phyloP scores from a whole-genome alignment of 2,113 vertebrate species.

The Oncorhynchus kisutch region DNA sequence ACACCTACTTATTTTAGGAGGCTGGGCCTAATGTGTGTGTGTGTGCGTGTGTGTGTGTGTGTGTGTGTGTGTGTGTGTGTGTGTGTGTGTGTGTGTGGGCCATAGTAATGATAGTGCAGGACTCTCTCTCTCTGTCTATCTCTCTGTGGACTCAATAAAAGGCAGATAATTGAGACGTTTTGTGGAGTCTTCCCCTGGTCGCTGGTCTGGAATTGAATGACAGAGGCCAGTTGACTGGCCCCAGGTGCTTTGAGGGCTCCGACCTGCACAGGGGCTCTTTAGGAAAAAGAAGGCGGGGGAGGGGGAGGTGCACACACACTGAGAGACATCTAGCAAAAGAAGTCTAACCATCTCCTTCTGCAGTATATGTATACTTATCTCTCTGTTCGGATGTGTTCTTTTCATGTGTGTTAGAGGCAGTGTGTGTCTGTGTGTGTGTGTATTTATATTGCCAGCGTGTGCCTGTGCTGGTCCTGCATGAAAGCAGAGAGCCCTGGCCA shows the following conservation, averaged over 20 bases:
- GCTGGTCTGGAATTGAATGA: conserved; percentile 5
- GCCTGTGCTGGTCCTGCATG: conserved; percentile 49
- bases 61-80: conserved; percentile 45
- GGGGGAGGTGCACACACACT: background rate
- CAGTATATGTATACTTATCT: background rate
- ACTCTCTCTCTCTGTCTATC: conserved; percentile 43
- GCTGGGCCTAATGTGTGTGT: background rate
- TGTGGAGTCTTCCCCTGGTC: conserved; percentile 49
- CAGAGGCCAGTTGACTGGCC: background rate
- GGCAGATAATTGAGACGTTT: conserved; percentile 68
- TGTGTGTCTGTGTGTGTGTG: background rate
- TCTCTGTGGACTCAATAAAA: conserved; percentile 62
- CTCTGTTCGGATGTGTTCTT: background rate
- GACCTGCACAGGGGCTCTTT: background rate
- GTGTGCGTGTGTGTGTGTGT: conserved; percentile 28
- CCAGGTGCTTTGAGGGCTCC: background rate
- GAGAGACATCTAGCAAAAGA: too few relatives aligned
- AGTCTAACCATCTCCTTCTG: too few relatives aligned
- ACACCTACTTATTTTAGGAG: conserved; percentile 79
- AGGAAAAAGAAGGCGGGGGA: background rate
- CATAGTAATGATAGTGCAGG: conserved; percentile 71
- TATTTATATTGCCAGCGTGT: conserved; percentile 27
- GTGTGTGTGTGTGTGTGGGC: conserved; percentile 49
- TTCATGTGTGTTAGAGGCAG: conserved; percentile 8
- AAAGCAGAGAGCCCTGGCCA: conserved; percentile 47